These are phyloP conservation scores for Drosophila robusta DNA, from an alignment of 2,888 invertebrate species.

Conservation along the genomic window DNA sequence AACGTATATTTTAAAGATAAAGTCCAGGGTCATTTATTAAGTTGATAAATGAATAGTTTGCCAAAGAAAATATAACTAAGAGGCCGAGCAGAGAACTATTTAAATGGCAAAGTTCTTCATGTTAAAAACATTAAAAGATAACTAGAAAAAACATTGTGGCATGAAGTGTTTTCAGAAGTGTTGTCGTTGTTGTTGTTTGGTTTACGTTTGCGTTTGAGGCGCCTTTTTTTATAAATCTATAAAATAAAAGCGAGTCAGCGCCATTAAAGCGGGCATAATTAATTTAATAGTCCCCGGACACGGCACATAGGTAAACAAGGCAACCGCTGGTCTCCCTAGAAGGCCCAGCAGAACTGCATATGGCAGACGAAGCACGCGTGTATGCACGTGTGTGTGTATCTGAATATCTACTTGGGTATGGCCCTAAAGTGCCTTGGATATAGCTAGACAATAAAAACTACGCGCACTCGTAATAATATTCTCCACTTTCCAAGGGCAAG, in stretches of 20 bases:
- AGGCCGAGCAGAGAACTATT: constrained; percentile 10
- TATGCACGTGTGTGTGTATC: neutral
- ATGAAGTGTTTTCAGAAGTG: constrained; percentile 23
- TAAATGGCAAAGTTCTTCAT: constrained; percentile 42
- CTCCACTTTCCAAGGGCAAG: constrained; percentile 60
- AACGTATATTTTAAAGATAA: constrained; percentile 37
- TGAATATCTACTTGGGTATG: constrained; percentile 22
- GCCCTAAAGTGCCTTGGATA: constrained; percentile 37
- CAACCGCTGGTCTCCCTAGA: constrained; percentile 3
- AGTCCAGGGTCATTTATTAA: constrained; percentile 21
- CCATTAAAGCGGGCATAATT: constrained; percentile 66
- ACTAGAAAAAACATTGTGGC: constrained; percentile 13
- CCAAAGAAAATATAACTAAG: neutral
- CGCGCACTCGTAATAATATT: constrained; percentile 48
- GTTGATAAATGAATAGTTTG: constrained; percentile 27
- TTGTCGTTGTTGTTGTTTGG: constrained; percentile 17
- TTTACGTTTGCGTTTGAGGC: constrained; percentile 2
- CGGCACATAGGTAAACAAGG: constrained; percentile 57
- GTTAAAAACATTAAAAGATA: constrained; percentile 48
- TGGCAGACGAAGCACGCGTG: neutral
- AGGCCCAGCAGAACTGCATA: constrained; percentile 23
- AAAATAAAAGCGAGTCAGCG: constrained; percentile 41
- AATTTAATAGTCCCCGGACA: constrained; percentile 69
- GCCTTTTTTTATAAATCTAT: constrained; percentile 62
- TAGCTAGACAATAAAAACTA: constrained; percentile 64